Conservation (phyloP, 2,113 vertebrate genomes). For the Ardeotis arabs region DNA sequence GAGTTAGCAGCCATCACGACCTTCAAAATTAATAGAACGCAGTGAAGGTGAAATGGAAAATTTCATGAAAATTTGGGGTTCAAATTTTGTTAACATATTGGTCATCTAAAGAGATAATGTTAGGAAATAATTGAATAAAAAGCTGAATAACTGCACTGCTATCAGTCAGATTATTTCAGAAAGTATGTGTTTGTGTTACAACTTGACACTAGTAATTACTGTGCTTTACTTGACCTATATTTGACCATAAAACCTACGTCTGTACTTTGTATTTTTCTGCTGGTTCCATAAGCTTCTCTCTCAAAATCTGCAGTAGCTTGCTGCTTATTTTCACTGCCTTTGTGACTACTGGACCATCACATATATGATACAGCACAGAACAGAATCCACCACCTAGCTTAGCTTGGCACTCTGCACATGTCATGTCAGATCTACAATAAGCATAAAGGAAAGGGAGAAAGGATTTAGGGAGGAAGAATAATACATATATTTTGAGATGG, state of each 20-base stretch:
- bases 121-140: conserved; percentile 1
- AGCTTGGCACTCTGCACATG: neutral
- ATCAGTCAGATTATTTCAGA: neutral
- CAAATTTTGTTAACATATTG: neutral
- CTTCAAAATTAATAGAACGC: neutral
- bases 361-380: neutral
- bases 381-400: neutral
- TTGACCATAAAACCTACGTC: neutral
- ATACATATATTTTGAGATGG: neutral
- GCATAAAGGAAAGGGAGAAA: neutral
- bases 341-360: neutral
- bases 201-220: neutral
- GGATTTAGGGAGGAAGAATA: conserved; percentile 1
- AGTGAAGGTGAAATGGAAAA: neutral
- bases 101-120: neutral
- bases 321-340: neutral
- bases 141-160: neutral
- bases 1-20: neutral
- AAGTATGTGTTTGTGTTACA: neutral
- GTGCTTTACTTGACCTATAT: neutral
- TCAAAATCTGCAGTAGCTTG: neutral
- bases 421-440: neutral
- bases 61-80: neutral
- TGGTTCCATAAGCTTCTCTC: neutral
- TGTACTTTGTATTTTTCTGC: neutral